A percentile compares a stretch with the other conserved stretches of the same genome.
phyloP scores from a whole-genome alignment of 1,140 invertebrate genomes.

The Daktulosphaira vitifoliae region DNA sequence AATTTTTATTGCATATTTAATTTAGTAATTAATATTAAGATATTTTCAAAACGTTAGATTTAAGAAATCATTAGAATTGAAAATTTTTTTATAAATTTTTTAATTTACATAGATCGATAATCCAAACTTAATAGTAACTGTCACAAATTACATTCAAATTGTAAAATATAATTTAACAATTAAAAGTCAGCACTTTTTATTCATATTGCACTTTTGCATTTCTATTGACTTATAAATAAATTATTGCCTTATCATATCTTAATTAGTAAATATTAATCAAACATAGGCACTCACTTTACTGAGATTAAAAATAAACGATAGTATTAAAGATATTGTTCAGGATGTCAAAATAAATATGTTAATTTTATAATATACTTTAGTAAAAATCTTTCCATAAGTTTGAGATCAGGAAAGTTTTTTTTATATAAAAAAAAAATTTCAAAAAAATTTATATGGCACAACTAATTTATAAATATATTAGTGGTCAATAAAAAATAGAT shows the following conservation, averaged over 20 bases:
- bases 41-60: too few relatives aligned
- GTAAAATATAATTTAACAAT: too few relatives aligned
- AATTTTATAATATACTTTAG: background rate
- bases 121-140: too few relatives aligned
- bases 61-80: too few relatives aligned
- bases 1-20: too few relatives aligned
- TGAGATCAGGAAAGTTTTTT: constrained; percentile 31
- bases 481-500: background rate
- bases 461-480: background rate
- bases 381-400: constrained; percentile 31
- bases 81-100: too few relatives aligned
- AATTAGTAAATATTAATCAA: too few relatives aligned
- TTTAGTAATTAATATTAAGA: too few relatives aligned
- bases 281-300: constrained; percentile 19
- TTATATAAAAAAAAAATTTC: background rate
- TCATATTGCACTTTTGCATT: constrained; percentile 30
- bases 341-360: constrained; percentile 28
- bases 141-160: too few relatives aligned
- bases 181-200: constrained; percentile 13
- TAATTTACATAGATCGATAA: too few relatives aligned
- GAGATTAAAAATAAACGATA: constrained; percentile 10
- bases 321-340: constrained; percentile 8
- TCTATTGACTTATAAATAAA: constrained; percentile 14
- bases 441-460: constrained; percentile 20
- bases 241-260: constrained; percentile 24